phyloP scores from a whole-genome alignment of 2,888 invertebrate genomes.

The Drosophila acutilabella region DNA sequence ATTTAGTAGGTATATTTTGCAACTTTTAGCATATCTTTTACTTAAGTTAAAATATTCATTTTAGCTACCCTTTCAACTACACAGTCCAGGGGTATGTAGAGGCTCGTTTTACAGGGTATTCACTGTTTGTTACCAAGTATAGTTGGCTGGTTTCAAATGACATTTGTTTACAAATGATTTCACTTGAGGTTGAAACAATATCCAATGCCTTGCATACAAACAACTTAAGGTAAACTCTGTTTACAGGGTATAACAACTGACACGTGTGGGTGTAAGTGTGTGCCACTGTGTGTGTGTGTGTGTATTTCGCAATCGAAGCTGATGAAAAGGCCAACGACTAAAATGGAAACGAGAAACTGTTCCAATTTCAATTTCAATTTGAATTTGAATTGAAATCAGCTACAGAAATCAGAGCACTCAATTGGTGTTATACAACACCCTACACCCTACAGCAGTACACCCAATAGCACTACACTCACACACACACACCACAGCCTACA shows the following conservation, averaged over 20 bases:
- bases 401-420: conserved; percentile 51
- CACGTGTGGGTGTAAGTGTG: not conserved
- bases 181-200: not conserved
- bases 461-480: not conserved
- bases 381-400: conserved; percentile 51
- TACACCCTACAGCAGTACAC: not conserved
- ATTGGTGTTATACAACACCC: conserved; percentile 25
- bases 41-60: no score
- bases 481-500: conserved; percentile 1
- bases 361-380: conserved; percentile 58
- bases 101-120: conserved; percentile 7
- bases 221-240: not conserved
- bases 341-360: conserved; percentile 43
- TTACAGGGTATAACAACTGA: conserved; percentile 33
- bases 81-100: no score
- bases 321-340: conserved; percentile 36
- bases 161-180: not conserved
- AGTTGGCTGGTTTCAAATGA: not conserved
- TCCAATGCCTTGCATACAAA: not conserved
- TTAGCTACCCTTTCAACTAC: no score
- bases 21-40: no score
- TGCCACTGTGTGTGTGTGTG: conserved; percentile 12
- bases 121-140: not conserved
- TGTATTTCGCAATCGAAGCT: conserved; percentile 46
- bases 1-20: no score